Percentiles rank a stretch among this genome's conserved stretches.
Evolutionary conservation across 1,140 invertebrate species (phyloP).

Genomic region (Theocolax elegans): DNA sequence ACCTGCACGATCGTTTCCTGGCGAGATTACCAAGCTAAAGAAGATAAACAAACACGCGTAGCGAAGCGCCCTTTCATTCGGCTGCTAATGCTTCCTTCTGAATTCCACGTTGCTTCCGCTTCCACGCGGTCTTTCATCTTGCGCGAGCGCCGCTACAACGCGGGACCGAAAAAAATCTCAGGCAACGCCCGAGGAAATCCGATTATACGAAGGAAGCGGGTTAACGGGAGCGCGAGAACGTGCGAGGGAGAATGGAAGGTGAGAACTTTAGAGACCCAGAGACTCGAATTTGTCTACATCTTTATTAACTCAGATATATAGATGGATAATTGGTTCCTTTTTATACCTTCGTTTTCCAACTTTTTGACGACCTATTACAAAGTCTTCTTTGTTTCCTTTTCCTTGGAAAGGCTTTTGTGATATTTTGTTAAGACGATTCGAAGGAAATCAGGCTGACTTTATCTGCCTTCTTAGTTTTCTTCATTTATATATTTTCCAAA

Average conservation of each 20-base stretch:
- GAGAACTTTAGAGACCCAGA: no score
- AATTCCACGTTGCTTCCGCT: background rate
- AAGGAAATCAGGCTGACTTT: no score
- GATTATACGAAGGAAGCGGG: constrained; percentile 10
- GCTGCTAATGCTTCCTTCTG: constrained; percentile 10
- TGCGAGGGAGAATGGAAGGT: background rate
- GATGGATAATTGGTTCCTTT: no score
- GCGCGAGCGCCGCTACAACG: background rate
- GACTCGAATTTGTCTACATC: no score
- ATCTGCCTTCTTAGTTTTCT: no score
- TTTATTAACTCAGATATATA: no score
- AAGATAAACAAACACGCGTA: background rate
- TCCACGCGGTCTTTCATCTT: background rate
- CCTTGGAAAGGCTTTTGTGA: no score
- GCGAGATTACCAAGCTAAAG: background rate
- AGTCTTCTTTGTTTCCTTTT: no score
- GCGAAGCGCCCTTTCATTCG: background rate
- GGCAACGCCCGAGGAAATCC: constrained; percentile 13
- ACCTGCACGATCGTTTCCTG: constrained; percentile 2
- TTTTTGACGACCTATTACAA: no score
- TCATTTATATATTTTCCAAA: no score
- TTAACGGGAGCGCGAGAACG: background rate
- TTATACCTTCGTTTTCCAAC: no score
- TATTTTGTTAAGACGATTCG: no score
- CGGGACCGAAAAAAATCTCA: background rate